These are phyloP conservation scores for Ephestia elutella DNA, from an alignment of 1,140 invertebrate genomes.

Conservation along the genomic window DNA sequence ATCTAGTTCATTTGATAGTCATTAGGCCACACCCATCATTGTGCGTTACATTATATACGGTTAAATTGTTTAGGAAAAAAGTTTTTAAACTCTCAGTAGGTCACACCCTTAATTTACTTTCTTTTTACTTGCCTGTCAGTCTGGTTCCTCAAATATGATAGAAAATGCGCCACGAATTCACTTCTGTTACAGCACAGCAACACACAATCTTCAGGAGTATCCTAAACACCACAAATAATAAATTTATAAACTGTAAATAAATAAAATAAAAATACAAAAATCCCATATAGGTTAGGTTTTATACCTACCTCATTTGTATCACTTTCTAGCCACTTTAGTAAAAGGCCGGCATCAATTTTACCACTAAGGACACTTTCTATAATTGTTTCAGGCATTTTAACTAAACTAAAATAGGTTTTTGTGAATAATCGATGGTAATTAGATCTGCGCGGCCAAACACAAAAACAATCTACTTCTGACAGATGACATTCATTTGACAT, in stretches of 20 bases:
- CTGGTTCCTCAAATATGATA: constrained; percentile 56
- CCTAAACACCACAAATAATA: constrained; percentile 40
- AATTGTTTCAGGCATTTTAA: constrained; percentile 57
- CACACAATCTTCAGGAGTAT: constrained; percentile 50
- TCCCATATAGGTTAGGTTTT: constrained; percentile 37
- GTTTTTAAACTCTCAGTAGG: too few species aligned
- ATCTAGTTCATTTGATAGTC: too few species aligned
- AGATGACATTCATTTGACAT: neutral
- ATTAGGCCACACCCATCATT: too few species aligned
- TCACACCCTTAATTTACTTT: neutral
- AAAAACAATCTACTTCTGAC: neutral
- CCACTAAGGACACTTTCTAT: constrained; percentile 56
- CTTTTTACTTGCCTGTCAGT: constrained; percentile 45
- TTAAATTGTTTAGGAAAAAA: too few species aligned
- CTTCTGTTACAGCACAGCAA: constrained; percentile 52
- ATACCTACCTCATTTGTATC: constrained; percentile 56
- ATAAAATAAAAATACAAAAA: constrained; percentile 15
- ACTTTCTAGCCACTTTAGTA: constrained; percentile 56
- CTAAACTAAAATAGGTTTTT: constrained; percentile 26
- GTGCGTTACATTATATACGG: too few species aligned
- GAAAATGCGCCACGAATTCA: constrained; percentile 59
- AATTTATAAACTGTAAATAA: constrained; percentile 18
- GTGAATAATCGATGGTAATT: constrained; percentile 13
- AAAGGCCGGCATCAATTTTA: constrained; percentile 42
- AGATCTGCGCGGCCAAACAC: constrained; percentile 13